phyloP scores from a whole-genome alignment of 2,888 invertebrate genomes.

The Dolomedes plantarius region DNA sequence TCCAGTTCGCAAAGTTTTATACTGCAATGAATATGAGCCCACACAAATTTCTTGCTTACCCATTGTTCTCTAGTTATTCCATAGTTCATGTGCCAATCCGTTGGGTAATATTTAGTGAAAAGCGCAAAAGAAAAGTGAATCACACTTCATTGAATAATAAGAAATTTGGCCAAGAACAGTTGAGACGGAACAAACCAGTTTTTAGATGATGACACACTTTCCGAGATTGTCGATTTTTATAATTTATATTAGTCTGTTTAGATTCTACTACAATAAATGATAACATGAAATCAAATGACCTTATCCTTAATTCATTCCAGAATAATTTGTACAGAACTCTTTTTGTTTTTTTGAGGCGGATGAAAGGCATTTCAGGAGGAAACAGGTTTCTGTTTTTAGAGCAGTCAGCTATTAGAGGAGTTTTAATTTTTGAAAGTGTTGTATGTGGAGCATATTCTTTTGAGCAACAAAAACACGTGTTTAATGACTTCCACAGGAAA shows the following conservation, averaged over 20 bases:
- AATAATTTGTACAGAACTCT: too few relatives aligned
- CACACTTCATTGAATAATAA: neutral
- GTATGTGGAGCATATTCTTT: too few relatives aligned
- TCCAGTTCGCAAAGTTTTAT: neutral
- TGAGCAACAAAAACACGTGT: too few relatives aligned
- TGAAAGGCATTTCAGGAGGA: too few relatives aligned
- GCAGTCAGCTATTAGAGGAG: too few relatives aligned
- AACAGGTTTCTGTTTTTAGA: too few relatives aligned
- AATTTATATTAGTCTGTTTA: neutral
- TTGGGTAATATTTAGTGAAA: neutral
- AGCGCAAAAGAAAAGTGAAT: neutral
- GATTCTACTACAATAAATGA: neutral
- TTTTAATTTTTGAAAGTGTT: too few relatives aligned
- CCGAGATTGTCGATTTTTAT: neutral
- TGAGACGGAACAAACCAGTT: neutral
- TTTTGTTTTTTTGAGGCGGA: too few relatives aligned
- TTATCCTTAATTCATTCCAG: too few relatives aligned
- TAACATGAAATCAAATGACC: neutral
- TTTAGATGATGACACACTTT: neutral
- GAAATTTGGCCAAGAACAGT: neutral
- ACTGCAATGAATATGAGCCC: neutral
- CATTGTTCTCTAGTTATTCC: neutral
- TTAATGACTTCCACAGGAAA: too few relatives aligned
- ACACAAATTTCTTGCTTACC: neutral
- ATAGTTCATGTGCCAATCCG: neutral